phyloP scores from a whole-genome alignment of 2,888 invertebrate genomes.

The Sphinx pinastri region DNA sequence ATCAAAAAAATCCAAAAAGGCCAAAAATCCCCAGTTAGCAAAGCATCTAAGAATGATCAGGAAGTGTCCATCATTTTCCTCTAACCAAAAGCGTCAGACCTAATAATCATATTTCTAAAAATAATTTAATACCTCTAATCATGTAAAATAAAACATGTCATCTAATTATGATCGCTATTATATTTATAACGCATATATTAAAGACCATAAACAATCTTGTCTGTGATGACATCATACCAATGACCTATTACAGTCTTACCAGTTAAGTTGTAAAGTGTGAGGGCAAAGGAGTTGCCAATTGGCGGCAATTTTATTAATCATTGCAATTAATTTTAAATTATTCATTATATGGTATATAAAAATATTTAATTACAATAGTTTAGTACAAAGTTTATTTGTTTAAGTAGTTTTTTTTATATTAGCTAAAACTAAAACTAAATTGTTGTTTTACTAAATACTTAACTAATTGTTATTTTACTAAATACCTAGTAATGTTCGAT shows the following conservation, averaged over 20 bases:
- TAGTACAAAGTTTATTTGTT: too few relatives aligned
- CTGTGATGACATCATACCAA: conserved; percentile 17
- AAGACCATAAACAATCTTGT: conserved; percentile 20
- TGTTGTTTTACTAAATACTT: too few relatives aligned
- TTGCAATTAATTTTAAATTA: conserved; percentile 9
- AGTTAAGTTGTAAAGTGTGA: conserved; percentile 17
- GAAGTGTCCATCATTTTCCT: background rate
- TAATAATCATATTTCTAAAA: conserved; percentile 16
- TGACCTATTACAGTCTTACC: conserved; percentile 21
- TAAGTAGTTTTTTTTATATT: too few relatives aligned
- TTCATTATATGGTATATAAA: background rate
- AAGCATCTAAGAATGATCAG: background rate
- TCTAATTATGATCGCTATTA: conserved; percentile 27
- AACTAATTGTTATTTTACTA: too few relatives aligned
- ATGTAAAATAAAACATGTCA: conserved; percentile 27
- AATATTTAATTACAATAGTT: background rate
- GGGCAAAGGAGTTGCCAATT: conserved; percentile 13
- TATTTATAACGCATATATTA: conserved; percentile 21
- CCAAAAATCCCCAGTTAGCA: background rate
- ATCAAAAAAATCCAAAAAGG: too few relatives aligned
- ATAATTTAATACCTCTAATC: conserved; percentile 15
- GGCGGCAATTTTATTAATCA: conserved; percentile 9
- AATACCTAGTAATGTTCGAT: too few relatives aligned
- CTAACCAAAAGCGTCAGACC: background rate
- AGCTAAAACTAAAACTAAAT: too few relatives aligned